Conservation (phyloP, 2,797 vertebrate genomes). For the Morelia viridis region DNA sequence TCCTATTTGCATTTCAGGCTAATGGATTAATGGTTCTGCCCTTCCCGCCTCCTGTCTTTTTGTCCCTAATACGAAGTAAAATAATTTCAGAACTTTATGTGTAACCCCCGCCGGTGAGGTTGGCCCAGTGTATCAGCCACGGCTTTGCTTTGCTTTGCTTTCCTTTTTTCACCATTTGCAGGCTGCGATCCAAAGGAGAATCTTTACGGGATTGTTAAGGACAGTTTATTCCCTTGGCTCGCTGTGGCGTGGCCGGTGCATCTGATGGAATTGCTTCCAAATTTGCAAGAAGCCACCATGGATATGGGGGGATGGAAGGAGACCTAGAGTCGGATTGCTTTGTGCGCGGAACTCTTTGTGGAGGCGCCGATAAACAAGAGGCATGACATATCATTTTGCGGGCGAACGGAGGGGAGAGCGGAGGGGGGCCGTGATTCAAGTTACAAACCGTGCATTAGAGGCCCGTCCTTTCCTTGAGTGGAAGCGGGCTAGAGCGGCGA, state of each 20-base stretch:
- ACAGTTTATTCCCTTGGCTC: not conserved
- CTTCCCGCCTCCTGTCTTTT: not conserved
- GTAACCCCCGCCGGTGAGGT: not conserved
- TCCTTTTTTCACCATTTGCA: not conserved
- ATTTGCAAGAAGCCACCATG: not conserved
- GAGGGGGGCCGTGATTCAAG: not conserved
- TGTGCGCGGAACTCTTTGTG: not conserved
- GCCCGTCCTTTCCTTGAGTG: not conserved
- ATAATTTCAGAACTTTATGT: not conserved
- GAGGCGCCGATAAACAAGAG: not conserved
- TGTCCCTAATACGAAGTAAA: not conserved
- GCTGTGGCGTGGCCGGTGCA: slow-evolving; percentile 16
- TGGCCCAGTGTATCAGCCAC: not conserved
- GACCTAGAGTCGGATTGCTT: not conserved
- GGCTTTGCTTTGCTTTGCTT: not conserved
- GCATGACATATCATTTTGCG: not conserved
- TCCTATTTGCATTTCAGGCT: slow-evolving; percentile 26
- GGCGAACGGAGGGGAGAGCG: not conserved
- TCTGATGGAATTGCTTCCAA: not conserved
- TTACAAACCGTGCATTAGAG: not conserved
- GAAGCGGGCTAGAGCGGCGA: not conserved
- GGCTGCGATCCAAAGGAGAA: no score
- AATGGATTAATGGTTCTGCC: not conserved
- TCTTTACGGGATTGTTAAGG: not conserved
- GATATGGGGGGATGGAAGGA: not conserved